Evolutionary conservation across 2,797 vertebrate species (phyloP), one percentile per base, ranked within the genome.

Genomic region (Microctenopoma stevenorrisi): DNA sequence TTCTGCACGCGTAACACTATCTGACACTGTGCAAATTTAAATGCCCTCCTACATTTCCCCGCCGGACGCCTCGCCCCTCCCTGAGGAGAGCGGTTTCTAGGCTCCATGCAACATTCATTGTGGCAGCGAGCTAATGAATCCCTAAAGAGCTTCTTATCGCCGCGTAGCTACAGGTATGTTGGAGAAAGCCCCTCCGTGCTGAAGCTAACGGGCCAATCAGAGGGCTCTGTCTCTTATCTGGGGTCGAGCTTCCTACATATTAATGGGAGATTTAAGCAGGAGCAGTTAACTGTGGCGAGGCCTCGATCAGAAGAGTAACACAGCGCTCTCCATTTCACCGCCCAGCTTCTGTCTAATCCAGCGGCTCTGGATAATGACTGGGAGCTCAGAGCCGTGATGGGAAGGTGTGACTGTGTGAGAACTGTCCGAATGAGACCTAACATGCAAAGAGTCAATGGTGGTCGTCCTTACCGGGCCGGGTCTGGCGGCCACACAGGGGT

Each of bases 121-220:
- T 71, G 69, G 69, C 63, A 37, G 35, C 3, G 2, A 46, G 57
- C 72, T 72, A 72, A 85, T 81, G 76, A 79, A 58, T 64, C 54
- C 51, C 67, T 26, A 14, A 53, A 7, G 60, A 10, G 26, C 9
- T 22, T 16, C 33, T 44, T 12, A 4, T 60, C 35, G 33, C 40
- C 28, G 8, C 64, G 66, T 56, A 46, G 28, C 77, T 46, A 15
- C 71, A 65, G 53, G 25, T 69, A 8, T 38, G 11, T 2, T 9
- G 42, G 33, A 72, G 50, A 37, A 30, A n/a, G 0, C 22, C 51
- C 2, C 64, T 47, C 71, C n/a, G 46, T 18, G 57, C 48, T 28
- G 55, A 48, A 64, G 56, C 62, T 72, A 71, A 78, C 44, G 8
- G 59, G 52, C 58, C 72, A 42, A 82, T 79, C 3, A 48, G 48